Evolutionary conservation across 2,113 vertebrate genomes (phyloP).

Genomic region (Dissostichus mawsoni): DNA sequence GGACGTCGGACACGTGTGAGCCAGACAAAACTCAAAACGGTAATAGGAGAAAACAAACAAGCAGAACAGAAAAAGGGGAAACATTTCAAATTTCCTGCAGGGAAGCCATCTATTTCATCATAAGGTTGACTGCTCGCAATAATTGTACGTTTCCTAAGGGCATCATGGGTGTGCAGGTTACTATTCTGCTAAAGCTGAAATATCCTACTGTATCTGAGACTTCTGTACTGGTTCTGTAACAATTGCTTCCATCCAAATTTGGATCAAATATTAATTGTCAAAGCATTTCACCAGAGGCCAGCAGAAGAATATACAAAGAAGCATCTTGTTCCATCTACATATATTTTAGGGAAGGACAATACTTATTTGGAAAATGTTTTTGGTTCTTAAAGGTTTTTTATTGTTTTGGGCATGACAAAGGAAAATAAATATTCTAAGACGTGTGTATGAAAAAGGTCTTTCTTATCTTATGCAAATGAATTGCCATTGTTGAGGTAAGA

Average conservation of each 20-base stretch:
- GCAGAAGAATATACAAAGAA: neutral
- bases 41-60: constrained; percentile 6
- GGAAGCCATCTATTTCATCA: constrained; percentile 23
- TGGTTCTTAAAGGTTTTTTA: neutral
- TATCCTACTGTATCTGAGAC: neutral
- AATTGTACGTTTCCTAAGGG: constrained; percentile 27
- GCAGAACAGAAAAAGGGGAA: constrained; percentile 12
- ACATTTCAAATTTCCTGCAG: constrained; percentile 29
- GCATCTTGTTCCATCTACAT: neutral
- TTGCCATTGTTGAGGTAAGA: neutral
- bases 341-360: neutral
- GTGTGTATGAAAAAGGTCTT: neutral
- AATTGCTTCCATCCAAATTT: neutral
- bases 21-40: neutral
- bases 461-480: neutral
- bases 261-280: neutral
- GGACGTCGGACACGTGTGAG: neutral
- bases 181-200: neutral
- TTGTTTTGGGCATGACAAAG: neutral
- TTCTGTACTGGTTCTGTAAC: neutral
- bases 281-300: neutral
- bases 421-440: neutral
- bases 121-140: constrained; percentile 31
- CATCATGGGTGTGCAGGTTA: neutral
- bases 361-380: neutral